Evolutionary conservation across 2,888 invertebrate species (phyloP).

Genomic region (Rhimphoctona megacephalus): DNA sequence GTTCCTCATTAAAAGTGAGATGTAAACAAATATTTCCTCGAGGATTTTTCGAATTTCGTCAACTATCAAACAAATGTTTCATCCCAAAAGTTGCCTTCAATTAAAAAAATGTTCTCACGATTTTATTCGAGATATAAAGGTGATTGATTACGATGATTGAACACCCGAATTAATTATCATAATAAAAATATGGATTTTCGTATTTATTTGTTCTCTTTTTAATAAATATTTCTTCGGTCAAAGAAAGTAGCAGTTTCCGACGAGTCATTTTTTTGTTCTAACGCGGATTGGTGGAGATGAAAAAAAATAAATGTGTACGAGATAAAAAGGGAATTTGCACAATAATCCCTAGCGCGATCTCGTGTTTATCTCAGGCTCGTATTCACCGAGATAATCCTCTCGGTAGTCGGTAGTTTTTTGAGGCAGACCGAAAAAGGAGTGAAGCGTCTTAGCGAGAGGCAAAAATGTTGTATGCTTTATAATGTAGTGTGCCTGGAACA

Average conservation of each 20-base stretch:
- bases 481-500: slow-evolving; percentile 15
- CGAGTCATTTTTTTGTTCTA: not conserved
- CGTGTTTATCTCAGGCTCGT: slow-evolving; percentile 23
- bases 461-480: slow-evolving; percentile 24
- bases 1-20: not conserved
- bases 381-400: slow-evolving; percentile 19
- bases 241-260: not conserved
- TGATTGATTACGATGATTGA: not conserved
- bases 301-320: not conserved
- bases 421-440: slow-evolving; percentile 57
- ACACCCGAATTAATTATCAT: not conserved
- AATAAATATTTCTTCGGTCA: not conserved
- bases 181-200: not conserved
- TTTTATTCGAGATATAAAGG: not conserved
- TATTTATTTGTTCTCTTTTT: not conserved
- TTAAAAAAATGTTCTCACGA: not conserved
- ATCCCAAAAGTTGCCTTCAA: not conserved
- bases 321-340: slow-evolving; percentile 31
- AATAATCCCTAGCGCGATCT: slow-evolving; percentile 26
- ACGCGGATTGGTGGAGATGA: not conserved
- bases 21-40: not conserved
- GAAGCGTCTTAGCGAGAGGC: not conserved
- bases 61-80: not conserved
- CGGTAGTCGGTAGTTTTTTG: slow-evolving; percentile 24
- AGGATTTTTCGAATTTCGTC: not conserved